Percentiles rank a stretch among this genome's conserved stretches.
Evolutionary conservation across 2,888 invertebrate species (phyloP).

Genomic region (Malthinus flaveolus): DNA sequence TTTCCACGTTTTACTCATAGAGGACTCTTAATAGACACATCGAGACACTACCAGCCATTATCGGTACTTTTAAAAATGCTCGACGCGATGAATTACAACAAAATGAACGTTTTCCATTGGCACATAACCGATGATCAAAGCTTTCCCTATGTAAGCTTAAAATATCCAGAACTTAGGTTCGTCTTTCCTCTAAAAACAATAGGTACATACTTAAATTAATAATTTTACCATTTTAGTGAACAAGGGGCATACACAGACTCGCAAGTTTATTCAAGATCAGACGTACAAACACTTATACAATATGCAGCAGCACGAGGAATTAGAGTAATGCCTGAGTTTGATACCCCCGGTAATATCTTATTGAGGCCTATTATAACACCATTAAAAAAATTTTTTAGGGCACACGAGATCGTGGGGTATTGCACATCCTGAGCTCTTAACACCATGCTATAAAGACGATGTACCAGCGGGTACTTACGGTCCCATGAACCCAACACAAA

Average conservation of each 20-base stretch:
- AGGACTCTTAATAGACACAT: slow-evolving; percentile 84
- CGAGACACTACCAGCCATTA: slow-evolving; percentile 80
- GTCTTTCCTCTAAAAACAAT: background rate
- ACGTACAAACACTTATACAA: slow-evolving; percentile 70
- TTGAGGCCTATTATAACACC: background rate
- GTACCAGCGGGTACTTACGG: slow-evolving; percentile 66
- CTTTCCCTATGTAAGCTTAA: slow-evolving; percentile 82
- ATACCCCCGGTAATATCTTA: slow-evolving; percentile 74
- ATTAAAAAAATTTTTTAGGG: slow-evolving; percentile 54
- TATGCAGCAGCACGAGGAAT: slow-evolving; percentile 82
- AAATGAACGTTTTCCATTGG: slow-evolving; percentile 94
- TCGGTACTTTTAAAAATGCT: slow-evolving; percentile 66
- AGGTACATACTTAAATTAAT: background rate
- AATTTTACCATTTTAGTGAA: slow-evolving; percentile 53
- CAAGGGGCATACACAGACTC: slow-evolving; percentile 70
- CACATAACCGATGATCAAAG: slow-evolving; percentile 93
- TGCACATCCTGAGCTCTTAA: slow-evolving; percentile 73
- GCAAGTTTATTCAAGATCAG: slow-evolving; percentile 65
- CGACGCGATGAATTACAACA: slow-evolving; percentile 89
- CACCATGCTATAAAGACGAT: slow-evolving; percentile 61
- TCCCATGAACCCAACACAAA: slow-evolving; percentile 76
- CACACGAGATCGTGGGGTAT: slow-evolving; percentile 88
- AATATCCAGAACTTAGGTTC: slow-evolving; percentile 77
- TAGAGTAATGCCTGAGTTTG: slow-evolving; percentile 87
- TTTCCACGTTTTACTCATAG: slow-evolving; percentile 79